Evolutionary conservation across 2,113 vertebrate species (phyloP).

Genomic region (Chlorocebus sabaeus): DNA sequence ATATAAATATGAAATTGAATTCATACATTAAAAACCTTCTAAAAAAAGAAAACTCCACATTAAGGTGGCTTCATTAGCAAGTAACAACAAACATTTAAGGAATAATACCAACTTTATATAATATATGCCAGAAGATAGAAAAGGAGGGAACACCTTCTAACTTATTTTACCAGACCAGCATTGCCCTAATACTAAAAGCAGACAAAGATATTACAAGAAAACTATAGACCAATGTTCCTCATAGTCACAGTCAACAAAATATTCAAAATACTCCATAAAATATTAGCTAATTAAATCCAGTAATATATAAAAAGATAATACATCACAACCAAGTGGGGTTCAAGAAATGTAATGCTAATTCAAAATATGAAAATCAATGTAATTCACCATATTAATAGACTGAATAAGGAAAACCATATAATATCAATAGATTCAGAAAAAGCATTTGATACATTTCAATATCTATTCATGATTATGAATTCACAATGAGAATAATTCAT

Average conservation of each 20-base stretch:
- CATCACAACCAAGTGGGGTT: background rate
- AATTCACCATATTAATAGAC: background rate
- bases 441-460: background rate
- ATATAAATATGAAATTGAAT: background rate
- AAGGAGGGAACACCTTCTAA: background rate
- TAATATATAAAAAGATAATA: background rate
- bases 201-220: background rate
- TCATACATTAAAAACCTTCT: background rate
- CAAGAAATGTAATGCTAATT: background rate
- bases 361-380: background rate
- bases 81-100: background rate
- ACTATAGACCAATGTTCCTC: background rate
- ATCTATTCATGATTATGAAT: background rate
- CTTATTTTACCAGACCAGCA: background rate
- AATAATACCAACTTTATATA: background rate
- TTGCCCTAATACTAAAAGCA: background rate
- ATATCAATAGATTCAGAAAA: background rate
- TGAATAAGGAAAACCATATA: background rate
- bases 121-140: background rate
- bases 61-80: background rate
- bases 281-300: background rate
- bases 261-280: background rate
- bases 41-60: background rate
- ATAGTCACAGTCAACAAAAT: background rate
- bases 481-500: background rate